These are phyloP conservation scores for Macroglossus sobrinus DNA, from an alignment of 2,113 vertebrate genomes.

Conservation along the genomic window DNA sequence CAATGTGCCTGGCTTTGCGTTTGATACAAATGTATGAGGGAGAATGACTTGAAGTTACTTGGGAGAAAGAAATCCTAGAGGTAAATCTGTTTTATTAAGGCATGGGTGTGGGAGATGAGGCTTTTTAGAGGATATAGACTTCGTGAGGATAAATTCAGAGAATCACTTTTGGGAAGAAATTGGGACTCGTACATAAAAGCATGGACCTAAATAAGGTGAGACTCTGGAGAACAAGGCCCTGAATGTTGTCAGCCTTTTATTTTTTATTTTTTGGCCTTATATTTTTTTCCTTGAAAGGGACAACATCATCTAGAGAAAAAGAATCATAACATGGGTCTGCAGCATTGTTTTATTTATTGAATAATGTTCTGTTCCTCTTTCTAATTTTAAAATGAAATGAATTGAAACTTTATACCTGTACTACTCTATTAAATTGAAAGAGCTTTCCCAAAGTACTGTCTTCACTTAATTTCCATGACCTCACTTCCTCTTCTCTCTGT, in stretches of 20 bases:
- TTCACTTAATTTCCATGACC: background rate
- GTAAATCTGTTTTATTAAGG: background rate
- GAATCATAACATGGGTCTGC: background rate
- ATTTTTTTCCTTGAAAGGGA: background rate
- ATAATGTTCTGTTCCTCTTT: background rate
- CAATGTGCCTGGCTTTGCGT: background rate
- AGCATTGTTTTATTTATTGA: background rate
- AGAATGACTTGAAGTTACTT: background rate
- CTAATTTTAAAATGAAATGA: constrained; percentile 29
- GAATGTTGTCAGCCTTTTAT: background rate
- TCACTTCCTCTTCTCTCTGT: background rate
- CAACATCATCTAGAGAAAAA: background rate
- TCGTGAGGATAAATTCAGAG: background rate
- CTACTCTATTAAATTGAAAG: background rate
- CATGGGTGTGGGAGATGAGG: background rate
- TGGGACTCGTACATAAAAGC: background rate
- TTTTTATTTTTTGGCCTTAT: background rate
- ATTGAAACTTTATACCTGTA: background rate
- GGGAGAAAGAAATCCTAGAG: background rate
- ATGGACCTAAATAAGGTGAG: background rate
- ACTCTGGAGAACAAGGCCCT: background rate
- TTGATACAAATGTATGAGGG: background rate
- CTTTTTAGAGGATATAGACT: background rate
- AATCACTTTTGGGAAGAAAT: background rate
- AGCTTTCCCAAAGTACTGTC: background rate